Evolutionary conservation across 2,113 vertebrate species (phyloP), one percentile per base, ranked within the genome.

Genomic region (Cephalopterus ornatus): DNA sequence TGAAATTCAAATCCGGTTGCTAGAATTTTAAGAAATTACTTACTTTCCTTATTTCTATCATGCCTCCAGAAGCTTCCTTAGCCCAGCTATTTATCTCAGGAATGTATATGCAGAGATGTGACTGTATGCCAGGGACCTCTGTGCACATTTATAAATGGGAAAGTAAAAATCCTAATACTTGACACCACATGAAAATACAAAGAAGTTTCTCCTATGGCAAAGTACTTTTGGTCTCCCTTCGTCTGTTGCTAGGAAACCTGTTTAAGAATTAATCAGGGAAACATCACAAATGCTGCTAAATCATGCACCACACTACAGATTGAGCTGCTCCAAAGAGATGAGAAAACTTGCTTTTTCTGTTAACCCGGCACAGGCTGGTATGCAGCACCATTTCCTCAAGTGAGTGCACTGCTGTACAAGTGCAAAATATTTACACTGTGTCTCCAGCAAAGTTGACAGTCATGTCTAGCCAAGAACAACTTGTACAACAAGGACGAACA

Each of bases 201-300:
- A 97, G 93, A 87, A 76, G 32, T 92, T 97, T 82, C 94, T 95
- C 93, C 67, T 76, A 50, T 97, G 87, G 78, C 82, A 75, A 85
- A 93, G 79, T 72, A 85, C 85, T 96, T 23, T 11, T 75, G 80
- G 80, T 93, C 68, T 96, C 86, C 81, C 47, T 96, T 92, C 28
- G 5, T 83, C 75, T 93, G 97, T 98, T 98, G 96, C 97, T 97
- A 98, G 95, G 97, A 98, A 95, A 98, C 92, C 70, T 94, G 66
- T 83, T 95, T 97, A 97, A 97, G 93, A 96, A 91, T 97, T 94
- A 97, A 96, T 97, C 92, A 96, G 72, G 76, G 86, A 97, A 95
- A 89, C 80, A 91, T 97, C 67, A 91, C 94, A 93, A 97, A 96
- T 85, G 85, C 92, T 96, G 83, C 94, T 93, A 98, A 97, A 98